phyloP scores from a whole-genome alignment of 2,888 invertebrate genomes.

The Arctia plantaginis region DNA sequence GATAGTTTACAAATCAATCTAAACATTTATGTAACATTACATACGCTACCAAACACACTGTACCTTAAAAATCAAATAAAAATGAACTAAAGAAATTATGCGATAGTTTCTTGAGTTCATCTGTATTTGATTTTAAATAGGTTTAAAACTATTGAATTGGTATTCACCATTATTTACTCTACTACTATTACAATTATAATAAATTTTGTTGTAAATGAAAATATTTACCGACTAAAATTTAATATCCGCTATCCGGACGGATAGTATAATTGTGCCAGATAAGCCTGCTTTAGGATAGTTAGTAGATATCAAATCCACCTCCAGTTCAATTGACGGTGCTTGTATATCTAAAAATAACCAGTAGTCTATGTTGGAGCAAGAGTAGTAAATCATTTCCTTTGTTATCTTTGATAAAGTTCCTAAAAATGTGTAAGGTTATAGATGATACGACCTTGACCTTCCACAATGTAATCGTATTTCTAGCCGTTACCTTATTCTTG shows the following conservation, averaged over 20 bases:
- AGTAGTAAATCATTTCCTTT: not conserved
- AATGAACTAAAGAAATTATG: too few species aligned
- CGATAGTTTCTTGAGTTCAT: too few species aligned
- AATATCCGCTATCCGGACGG: not conserved
- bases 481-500: slow-evolving; percentile 8
- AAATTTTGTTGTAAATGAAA: not conserved
- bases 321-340: not conserved
- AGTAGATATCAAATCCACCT: not conserved
- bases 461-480: slow-evolving; percentile 1
- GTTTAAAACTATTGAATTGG: too few species aligned
- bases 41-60: not conserved
- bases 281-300: not conserved
- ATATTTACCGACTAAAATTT: not conserved
- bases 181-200: not conserved
- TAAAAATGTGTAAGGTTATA: not conserved
- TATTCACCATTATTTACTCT: not conserved
- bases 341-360: not conserved
- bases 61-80: not conserved
- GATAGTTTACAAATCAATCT: not conserved
- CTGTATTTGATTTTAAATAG: too few species aligned
- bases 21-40: not conserved
- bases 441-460: slow-evolving; percentile 13
- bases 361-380: not conserved
- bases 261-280: not conserved
- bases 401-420: not conserved